A percentile compares a stretch with the other conserved stretches of the same genome.
Conservation (phyloP, 2,888 invertebrate species). For the Heliconius erato region DNA sequence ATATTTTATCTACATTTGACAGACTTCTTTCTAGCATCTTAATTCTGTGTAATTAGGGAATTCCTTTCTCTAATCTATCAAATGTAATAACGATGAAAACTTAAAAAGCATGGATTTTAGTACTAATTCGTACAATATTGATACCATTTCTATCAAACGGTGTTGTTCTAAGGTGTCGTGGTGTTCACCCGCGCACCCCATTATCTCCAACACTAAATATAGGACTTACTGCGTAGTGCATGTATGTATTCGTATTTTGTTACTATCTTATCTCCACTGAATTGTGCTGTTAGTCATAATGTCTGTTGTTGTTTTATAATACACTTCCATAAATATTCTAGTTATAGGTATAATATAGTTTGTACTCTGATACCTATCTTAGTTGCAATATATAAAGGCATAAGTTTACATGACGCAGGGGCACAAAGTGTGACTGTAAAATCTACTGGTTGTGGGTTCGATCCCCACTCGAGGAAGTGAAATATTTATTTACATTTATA, state of each 20-base stretch:
- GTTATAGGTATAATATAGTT: not conserved
- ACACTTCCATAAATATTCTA: not conserved
- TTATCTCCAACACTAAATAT: conserved; percentile 42
- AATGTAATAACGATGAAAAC: not conserved
- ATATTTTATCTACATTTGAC: too few species aligned
- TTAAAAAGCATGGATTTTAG: not conserved
- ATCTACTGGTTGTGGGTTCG: too few species aligned
- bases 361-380: too few species aligned
- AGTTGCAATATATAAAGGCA: too few species aligned
- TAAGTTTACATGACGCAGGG: too few species aligned
- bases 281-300: conserved; percentile 33
- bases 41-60: too few species aligned
- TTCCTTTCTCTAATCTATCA: too few species aligned
- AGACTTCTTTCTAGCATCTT: too few species aligned
- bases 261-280: conserved; percentile 39
- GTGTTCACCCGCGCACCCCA: conserved; percentile 40
- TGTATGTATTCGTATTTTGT: conserved; percentile 11
- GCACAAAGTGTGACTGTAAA: too few species aligned
- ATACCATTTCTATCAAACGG: conserved; percentile 1
- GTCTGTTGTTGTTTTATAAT: conserved; percentile 34
- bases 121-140: not conserved
- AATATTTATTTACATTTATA: too few species aligned
- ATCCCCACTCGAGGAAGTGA: too few species aligned
- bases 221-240: conserved; percentile 42
- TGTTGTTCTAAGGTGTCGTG: not conserved